phyloP scores from a whole-genome alignment of 2,113 vertebrate genomes.

The Opisthocomus hoazin region DNA sequence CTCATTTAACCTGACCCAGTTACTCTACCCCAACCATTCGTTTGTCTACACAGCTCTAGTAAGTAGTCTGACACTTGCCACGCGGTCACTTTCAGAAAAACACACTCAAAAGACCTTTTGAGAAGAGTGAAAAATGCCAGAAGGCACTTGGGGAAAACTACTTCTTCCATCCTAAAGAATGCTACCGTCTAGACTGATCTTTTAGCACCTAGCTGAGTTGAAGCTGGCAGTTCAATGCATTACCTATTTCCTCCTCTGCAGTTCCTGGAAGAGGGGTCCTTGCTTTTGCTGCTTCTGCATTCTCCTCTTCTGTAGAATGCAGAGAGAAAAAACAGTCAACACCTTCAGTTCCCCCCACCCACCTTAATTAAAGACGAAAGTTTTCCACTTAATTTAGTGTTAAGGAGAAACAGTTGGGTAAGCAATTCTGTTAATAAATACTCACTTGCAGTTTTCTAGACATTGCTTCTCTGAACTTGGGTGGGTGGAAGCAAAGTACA shows the following conservation, averaged over 20 bases:
- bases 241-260: slow-evolving; percentile 74
- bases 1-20: background rate
- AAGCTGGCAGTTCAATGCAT: background rate
- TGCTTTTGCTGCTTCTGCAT: slow-evolving; percentile 75
- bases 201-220: background rate
- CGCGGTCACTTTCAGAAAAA: background rate
- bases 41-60: background rate
- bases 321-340: background rate
- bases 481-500: too few relatives aligned
- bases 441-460: background rate
- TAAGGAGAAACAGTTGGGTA: background rate
- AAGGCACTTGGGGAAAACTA: background rate
- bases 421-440: background rate
- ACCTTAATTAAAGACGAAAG: too few relatives aligned
- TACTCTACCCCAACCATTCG: background rate
- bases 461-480: background rate
- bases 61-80: background rate
- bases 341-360: background rate
- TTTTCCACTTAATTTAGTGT: background rate
- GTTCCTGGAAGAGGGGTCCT: slow-evolving; percentile 73
- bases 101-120: background rate
- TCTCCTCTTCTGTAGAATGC: slow-evolving; percentile 69
- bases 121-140: background rate
- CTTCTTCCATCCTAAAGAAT: background rate
- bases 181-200: background rate